These are phyloP conservation scores for Anagrus nilaparvatae DNA, from an alignment of 1,140 invertebrate species.

Conservation along the genomic window DNA sequence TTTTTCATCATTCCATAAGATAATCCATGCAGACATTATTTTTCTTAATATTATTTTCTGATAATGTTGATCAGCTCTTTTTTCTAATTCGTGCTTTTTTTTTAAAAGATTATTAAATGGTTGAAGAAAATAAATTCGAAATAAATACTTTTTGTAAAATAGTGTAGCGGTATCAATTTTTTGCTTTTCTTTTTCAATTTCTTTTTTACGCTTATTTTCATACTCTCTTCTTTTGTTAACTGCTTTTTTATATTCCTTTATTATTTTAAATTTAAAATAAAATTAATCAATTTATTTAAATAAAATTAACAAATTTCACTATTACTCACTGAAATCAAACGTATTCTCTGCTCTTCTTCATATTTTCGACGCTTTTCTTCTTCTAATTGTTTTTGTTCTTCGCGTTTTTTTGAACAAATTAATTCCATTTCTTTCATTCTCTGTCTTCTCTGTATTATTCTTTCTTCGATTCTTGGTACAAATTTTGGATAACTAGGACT, in stretches of 20 bases:
- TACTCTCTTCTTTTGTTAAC: conserved; percentile 27
- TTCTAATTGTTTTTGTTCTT: conserved; percentile 23
- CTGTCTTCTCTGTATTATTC: conserved; percentile 24
- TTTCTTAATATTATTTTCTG: conserved; percentile 17
- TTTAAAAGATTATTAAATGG: conserved; percentile 26
- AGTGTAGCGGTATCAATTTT: conserved; percentile 22
- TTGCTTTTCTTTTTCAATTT: conserved; percentile 23
- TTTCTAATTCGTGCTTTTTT: conserved; percentile 18
- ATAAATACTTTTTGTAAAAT: conserved; percentile 29
- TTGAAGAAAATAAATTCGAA: conserved; percentile 26
- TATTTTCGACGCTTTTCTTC: conserved; percentile 19
- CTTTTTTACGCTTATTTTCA: conserved; percentile 21
- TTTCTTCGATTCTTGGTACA: conserved; percentile 27
- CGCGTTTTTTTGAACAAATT: conserved; percentile 20
- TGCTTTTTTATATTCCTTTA: conserved; percentile 21
- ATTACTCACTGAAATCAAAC: conserved; percentile 14
- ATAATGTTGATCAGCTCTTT: conserved; percentile 24
- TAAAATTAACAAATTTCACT: neutral
- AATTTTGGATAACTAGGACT: conserved; percentile 30
- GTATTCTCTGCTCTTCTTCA: conserved; percentile 21
- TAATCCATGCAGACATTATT: conserved; percentile 22
- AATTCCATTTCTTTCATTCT: conserved; percentile 23
- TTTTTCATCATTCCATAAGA: conserved; percentile 12
- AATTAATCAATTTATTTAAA: neutral
- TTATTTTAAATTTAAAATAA: neutral